Evolutionary conservation across 2,797 vertebrate species (phyloP), one percentile per base, ranked within the genome.

Genomic region (Melanogrammus aeglefinus): DNA sequence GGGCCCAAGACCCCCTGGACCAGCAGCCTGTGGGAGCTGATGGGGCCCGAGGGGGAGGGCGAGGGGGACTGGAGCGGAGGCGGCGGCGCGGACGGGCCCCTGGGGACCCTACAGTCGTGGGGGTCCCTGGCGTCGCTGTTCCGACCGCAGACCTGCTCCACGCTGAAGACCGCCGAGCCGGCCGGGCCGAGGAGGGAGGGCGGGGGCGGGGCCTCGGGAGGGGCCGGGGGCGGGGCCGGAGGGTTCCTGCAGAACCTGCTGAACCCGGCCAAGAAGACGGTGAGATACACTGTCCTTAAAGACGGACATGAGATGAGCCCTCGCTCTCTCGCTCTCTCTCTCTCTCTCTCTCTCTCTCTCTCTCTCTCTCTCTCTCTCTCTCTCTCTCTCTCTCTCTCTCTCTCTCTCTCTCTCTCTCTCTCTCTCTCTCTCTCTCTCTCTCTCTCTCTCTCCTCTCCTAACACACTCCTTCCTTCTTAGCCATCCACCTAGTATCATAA

Each of bases 101-200:
- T 92, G 0, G 92, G 88, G 0, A 95, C 90, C 1, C 72, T 96
- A 74, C 93, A 95, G 90, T 94, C 96, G 13, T 96, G 95, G 96
- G 95, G 95, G 10, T 96, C 94, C 7, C 90, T 95, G 78, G 95
- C 94, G 0, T 95, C 94, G 0, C 86, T 95, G 79, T 95, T 95
- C 85, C 91, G 94, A 9, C 94, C 94, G 0, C 94, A 95, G 85
- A 95, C 92, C 77, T 95, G 94, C 88, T 94, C 94, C 77, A 95
- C 94, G 0, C 88, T 95, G 77, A 95, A 94, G 90, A 94, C 94
- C 9, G 92, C 91, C 16, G 94, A 95, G 76, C 93, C 94, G 75
- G 91, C 77, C 76, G 91, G 92, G 66, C 91, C 85, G 3, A 95
- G 90, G 85, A 95, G 92, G 72, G 95, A 94, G 1, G 91, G 83